Conservation (phyloP, 2,888 invertebrate species). For the Limnephilus marmoratus region DNA sequence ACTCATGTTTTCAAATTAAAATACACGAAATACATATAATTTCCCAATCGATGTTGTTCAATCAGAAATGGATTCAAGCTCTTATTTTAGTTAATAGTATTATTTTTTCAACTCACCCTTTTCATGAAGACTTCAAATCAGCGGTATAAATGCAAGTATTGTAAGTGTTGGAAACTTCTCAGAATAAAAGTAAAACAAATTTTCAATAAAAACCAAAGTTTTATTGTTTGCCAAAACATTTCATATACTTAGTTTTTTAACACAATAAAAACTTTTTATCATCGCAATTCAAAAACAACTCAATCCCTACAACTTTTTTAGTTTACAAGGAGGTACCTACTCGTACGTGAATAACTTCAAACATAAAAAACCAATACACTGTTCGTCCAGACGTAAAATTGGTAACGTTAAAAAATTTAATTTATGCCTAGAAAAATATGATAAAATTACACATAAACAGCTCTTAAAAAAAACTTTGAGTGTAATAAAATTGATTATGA, state of each 20-base stretch:
- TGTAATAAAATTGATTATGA: neutral
- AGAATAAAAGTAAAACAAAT: neutral
- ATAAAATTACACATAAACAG: neutral
- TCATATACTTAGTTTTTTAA: neutral
- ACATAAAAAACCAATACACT: neutral
- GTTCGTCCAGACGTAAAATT: neutral
- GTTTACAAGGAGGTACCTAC: neutral
- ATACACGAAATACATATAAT: too few species aligned
- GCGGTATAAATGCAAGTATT: neutral
- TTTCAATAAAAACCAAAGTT: neutral
- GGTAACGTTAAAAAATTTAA: neutral
- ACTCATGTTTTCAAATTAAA: too few species aligned
- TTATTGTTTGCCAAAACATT: neutral
- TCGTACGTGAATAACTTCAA: neutral
- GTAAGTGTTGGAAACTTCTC: neutral
- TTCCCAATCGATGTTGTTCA: too few species aligned
- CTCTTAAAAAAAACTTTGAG: neutral
- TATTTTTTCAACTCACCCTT: too few species aligned
- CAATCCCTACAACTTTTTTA: neutral
- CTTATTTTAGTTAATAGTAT: too few species aligned
- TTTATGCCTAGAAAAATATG: neutral
- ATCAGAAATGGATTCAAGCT: too few species aligned
- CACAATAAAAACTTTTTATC: neutral
- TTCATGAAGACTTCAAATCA: too few species aligned
- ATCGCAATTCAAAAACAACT: neutral